phyloP scores from a whole-genome alignment of 2,113 vertebrate genomes.

The Grantiella picta region DNA sequence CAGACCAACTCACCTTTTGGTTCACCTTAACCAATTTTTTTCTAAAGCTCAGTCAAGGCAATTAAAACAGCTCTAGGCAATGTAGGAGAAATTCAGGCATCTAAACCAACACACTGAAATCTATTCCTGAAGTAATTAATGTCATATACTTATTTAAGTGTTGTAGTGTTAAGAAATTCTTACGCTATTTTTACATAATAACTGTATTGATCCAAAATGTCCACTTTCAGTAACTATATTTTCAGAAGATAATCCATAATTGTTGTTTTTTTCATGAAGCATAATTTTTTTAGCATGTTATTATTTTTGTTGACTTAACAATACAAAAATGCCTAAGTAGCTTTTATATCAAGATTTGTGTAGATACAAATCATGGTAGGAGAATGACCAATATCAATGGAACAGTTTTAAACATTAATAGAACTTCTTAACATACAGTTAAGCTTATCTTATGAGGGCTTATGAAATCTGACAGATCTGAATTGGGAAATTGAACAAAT shows the following conservation, averaged over 20 bases:
- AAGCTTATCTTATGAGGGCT: neutral
- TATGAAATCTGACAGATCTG: neutral
- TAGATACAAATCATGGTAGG: neutral
- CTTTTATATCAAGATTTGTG: neutral
- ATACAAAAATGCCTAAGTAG: neutral
- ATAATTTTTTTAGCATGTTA: neutral
- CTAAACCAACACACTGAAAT: neutral
- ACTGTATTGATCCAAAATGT: fast-evolving
- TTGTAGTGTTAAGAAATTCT: neutral
- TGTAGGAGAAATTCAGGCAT: neutral
- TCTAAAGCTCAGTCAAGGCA: neutral
- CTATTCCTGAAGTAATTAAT: neutral
- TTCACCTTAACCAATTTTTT: neutral
- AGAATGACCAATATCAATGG: neutral
- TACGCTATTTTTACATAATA: neutral
- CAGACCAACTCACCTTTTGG: neutral
- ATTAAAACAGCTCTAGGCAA: neutral
- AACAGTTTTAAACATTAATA: neutral
- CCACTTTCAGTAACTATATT: neutral
- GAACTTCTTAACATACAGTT: neutral
- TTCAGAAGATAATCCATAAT: neutral
- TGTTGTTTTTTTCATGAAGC: neutral
- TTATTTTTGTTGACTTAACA: neutral
- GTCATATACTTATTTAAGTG: neutral
- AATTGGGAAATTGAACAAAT: neutral